Evolutionary conservation across 2,113 vertebrate species (phyloP), one percentile per base, ranked within the genome.

Genomic region (Marmota flaviventris): DNA sequence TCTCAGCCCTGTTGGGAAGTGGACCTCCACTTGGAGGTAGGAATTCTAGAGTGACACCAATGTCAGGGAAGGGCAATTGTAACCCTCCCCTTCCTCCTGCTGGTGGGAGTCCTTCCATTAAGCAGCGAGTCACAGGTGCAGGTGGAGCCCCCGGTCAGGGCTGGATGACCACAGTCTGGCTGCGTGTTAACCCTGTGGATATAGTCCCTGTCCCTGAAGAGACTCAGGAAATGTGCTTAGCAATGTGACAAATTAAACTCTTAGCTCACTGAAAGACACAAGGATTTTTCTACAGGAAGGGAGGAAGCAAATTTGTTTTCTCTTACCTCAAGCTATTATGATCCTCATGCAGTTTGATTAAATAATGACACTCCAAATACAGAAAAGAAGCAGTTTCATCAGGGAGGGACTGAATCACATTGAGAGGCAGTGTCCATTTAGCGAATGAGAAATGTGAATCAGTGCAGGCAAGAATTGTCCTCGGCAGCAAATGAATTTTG

Each of bases 161-260:
- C 22, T 90, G 83, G 94, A 83, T 92, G 85, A 96, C 81, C 94
- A 45, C 87, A 67, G 53, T 51, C 89, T 91, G 70, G 48, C 53
- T 92, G 9, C 27, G 67, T 84, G 88, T 97, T 90, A 97, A 94
- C 96, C 94, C 90, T 95, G 95, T 85, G 94, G 65, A 79, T 70
- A 56, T 93, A 65, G 61, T 86, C 95, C 94, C 69, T 67, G 96
- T 96, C 95, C 96, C 96, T 94, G 97, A 97, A 87, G 86, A 97
- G 96, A 93, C 76, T 97, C 51, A 93, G 83, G 88, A 98, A 98
- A 98, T 97, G 97, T 97, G 96, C 94, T 98, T 96, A 95, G 97
- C 88, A 84, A 42, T 56, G 85, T 96, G 98, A 98, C 96, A 97
- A 97, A 97, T 75, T 84, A 98, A 97, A 98, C 97, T 95, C 96